A percentile compares a stretch with the other conserved stretches of the same genome.
phyloP scores from a whole-genome alignment of 2,113 vertebrate genomes.

The Saccopteryx leptura region DNA sequence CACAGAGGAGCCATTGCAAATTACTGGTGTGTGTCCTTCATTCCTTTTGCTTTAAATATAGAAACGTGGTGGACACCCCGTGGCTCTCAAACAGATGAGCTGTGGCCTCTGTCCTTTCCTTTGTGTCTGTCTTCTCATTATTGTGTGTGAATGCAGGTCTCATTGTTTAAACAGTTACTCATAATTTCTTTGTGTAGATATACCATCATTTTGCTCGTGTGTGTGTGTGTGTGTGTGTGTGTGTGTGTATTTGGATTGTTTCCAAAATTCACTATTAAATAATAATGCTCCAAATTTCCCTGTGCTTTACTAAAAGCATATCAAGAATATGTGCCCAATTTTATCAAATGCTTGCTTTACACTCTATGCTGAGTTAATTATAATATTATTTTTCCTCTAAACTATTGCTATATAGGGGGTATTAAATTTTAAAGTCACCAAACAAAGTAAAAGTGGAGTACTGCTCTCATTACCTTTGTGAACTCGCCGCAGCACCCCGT shows the following conservation, averaged over 20 bases:
- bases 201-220: not conserved
- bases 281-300: not conserved
- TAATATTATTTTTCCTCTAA: not conserved
- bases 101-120: not conserved
- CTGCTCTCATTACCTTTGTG: not conserved
- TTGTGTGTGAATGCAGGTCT: not conserved
- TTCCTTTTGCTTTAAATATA: constrained; percentile 8
- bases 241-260: not conserved
- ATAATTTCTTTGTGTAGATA: not conserved
- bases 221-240: not conserved
- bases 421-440: not conserved
- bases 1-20: not conserved
- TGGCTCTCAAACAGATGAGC: not conserved
- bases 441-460: not conserved
- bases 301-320: not conserved
- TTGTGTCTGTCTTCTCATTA: not conserved
- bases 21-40: not conserved
- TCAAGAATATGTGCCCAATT: not conserved
- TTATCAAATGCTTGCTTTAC: not conserved
- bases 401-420: not conserved
- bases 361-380: not conserved
- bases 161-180: not conserved
- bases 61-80: not conserved
- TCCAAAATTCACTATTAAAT: not conserved
- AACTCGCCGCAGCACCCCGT: not conserved